These are phyloP conservation scores for Perca schrenkii DNA, from an alignment of 2,113 vertebrate genomes.

Conservation along the genomic window DNA sequence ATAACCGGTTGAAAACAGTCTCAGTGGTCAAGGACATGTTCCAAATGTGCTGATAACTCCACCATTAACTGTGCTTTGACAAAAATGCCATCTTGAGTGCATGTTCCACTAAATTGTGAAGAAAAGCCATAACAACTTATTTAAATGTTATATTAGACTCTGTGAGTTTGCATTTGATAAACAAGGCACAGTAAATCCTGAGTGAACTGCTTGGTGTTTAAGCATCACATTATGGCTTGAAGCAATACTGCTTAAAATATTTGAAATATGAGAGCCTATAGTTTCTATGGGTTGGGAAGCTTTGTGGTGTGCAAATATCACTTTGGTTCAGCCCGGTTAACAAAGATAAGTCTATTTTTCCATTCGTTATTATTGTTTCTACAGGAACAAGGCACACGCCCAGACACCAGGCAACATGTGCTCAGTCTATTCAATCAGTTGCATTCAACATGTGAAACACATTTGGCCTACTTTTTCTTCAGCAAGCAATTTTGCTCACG, in stretches of 20 bases:
- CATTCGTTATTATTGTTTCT: conserved; percentile 1
- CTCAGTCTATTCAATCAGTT: conserved; percentile 1
- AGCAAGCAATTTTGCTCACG: neutral
- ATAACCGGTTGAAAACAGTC: conserved; percentile 37
- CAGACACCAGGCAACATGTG: conserved; percentile 22
- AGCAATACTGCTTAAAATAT: neutral
- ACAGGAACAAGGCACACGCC: neutral
- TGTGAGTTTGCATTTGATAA: neutral
- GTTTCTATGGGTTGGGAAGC: neutral
- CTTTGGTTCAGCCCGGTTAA: neutral
- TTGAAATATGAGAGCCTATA: neutral
- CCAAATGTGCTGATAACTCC: conserved; percentile 8
- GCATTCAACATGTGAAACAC: conserved; percentile 25
- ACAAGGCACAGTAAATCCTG: neutral
- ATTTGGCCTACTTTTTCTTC: neutral
- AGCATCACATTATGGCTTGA: neutral
- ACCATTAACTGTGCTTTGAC: neutral
- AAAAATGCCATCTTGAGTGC: neutral
- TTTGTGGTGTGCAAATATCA: neutral
- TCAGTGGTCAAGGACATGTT: neutral
- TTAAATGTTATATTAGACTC: neutral
- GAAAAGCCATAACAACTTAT: neutral
- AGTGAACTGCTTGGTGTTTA: neutral
- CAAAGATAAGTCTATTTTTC: neutral
- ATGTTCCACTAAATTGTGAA: neutral